These are phyloP conservation scores for Typhlichthys subterraneus DNA, from an alignment of 2,797 vertebrate species.

Conservation along the genomic window DNA sequence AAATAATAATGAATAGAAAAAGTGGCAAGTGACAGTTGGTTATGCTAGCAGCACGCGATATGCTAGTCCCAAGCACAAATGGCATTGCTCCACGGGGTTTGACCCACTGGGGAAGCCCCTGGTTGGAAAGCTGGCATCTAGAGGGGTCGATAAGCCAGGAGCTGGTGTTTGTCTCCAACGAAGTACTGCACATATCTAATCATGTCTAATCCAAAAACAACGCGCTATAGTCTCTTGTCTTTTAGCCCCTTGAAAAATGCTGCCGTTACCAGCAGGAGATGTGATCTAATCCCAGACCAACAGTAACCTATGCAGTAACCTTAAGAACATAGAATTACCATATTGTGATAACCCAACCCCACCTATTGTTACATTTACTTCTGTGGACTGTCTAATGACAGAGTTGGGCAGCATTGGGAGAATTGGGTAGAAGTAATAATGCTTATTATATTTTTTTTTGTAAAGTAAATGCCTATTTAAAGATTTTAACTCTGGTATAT, in stretches of 20 bases:
- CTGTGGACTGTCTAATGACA: conserved; percentile 38
- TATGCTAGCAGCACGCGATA: conserved; percentile 19
- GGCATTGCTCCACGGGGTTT: conserved; percentile 23
- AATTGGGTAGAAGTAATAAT: too few species aligned
- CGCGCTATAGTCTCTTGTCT: conserved; percentile 63
- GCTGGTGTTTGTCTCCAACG: conserved; percentile 37
- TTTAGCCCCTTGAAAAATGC: conserved; percentile 61
- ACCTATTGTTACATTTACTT: conserved; percentile 1
- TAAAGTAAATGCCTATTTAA: conserved; percentile 16
- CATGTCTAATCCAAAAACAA: conserved; percentile 75
- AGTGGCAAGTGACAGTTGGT: conserved; percentile 9
- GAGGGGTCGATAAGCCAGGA: conserved; percentile 14
- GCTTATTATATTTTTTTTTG: background rate
- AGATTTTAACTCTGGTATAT: background rate
- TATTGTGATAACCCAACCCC: conserved; percentile 44
- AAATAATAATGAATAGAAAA: too few species aligned
- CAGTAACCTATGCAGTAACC: conserved; percentile 64
- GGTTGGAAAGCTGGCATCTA: conserved; percentile 32
- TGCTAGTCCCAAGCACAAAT: conserved; percentile 5
- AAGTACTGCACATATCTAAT: conserved; percentile 43
- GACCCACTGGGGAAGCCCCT: conserved; percentile 30
- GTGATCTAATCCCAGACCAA: conserved; percentile 66
- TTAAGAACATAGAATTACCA: conserved; percentile 45
- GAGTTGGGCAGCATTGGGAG: too few species aligned
- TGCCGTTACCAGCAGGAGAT: conserved; percentile 61